These are phyloP conservation scores for Drosophila bipectinata DNA, from an alignment of 1,140 invertebrate genomes.

Conservation along the genomic window DNA sequence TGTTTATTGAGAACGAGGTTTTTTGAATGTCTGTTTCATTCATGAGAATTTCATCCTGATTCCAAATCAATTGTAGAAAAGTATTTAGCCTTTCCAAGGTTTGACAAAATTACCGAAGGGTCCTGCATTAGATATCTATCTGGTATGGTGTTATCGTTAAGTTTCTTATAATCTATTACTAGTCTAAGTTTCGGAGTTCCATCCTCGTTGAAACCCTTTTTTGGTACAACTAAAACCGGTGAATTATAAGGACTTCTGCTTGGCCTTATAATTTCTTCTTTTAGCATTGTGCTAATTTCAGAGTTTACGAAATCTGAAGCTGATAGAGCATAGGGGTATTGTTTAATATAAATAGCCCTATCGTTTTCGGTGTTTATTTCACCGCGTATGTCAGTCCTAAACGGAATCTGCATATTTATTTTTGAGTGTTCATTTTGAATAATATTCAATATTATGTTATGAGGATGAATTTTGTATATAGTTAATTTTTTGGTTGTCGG, in stretches of 20 bases:
- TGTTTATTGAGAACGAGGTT: not conserved
- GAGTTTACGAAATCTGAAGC: not conserved
- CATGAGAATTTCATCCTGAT: not conserved
- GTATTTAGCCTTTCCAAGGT: not conserved
- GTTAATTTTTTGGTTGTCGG: no score
- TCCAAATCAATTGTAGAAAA: not conserved
- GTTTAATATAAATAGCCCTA: not conserved
- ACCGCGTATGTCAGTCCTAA: not conserved
- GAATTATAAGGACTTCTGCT: slow-evolving; percentile 1
- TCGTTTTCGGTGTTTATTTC: slow-evolving; percentile 1
- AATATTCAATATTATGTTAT: no score
- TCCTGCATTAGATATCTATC: slow-evolving; percentile 10
- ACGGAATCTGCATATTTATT: slow-evolving; percentile 2
- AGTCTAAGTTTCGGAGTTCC: not conserved
- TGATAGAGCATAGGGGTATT: slow-evolving; percentile 4
- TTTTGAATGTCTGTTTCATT: not conserved
- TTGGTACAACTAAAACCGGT: not conserved
- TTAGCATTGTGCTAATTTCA: slow-evolving; percentile 1
- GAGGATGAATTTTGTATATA: no score
- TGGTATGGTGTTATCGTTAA: slow-evolving; percentile 5
- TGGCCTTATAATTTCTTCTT: slow-evolving; percentile 1
- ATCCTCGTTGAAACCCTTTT: not conserved
- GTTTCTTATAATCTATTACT: slow-evolving; percentile 8
- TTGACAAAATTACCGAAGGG: not conserved
- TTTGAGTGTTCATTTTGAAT: not conserved